Evolutionary conservation across 2,113 vertebrate species (phyloP), one percentile per base, ranked within the genome.

Genomic region (Phrynosoma blainvillii): DNA sequence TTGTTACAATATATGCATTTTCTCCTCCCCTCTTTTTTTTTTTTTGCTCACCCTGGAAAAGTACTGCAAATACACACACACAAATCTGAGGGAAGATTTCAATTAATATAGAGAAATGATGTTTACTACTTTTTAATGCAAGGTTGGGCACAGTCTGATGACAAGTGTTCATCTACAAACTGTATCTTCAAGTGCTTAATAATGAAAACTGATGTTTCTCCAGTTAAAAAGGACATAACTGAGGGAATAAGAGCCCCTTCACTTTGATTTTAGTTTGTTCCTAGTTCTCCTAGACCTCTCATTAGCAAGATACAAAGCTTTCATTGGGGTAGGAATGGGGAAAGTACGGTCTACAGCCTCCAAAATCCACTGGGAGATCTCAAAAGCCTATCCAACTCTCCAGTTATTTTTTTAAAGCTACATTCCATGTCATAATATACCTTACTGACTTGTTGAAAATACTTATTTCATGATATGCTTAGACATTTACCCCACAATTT

Each of bases 1-100:
- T 81, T 59, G 32, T 10, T 87, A 36, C 6, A 80, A 71, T 62
- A 59, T 56, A 54, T 1, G 25, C 36, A 52, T 68, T 76, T 87
- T 47, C 47, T 7, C 7, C 7, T 47, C 7, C 7, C 47, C 25
- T 30, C 6, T 88, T 81, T 32, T 84, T 87, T 12, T 74, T n/a
- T 71, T 89, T 14, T 74, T 71, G 52, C 65, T 89, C 73, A 82
- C 85, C 84, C 8, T 71, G 78, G 25, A 82, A 79, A 70, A 90
- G 79, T 59, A 84, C 20, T 87, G 47, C 85, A 75, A 42, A 76
- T 2, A 16, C 2, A 42, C 42, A 12, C 36, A 16, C 2, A 42
- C 42, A 12, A 32, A 68, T 2, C 42, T 83, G 9, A 62, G 14
- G 36, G 68, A 62, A 73, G 54, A n/a, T 90, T 68, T 62, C 87